phyloP scores from a whole-genome alignment of 2,888 invertebrate species.

The Caenorhabditis sinica region DNA sequence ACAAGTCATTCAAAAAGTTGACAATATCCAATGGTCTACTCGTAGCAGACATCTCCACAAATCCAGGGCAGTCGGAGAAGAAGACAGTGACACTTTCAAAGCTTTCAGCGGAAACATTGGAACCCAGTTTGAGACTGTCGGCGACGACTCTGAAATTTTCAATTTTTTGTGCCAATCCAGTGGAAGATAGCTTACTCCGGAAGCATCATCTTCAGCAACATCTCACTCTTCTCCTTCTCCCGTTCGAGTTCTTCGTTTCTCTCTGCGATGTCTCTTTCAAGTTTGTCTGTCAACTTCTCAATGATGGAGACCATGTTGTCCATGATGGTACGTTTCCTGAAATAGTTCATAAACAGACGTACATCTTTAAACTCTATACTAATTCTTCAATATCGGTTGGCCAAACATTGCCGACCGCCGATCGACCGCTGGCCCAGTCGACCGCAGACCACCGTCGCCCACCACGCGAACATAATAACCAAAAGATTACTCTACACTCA shows the following conservation, averaged over 20 bases:
- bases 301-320: slow-evolving; percentile 99
- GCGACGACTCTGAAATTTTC: slow-evolving; percentile 66
- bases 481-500: slow-evolving; percentile 30
- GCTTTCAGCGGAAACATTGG: slow-evolving; percentile 68
- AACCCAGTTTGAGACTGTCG: slow-evolving; percentile 70
- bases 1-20: slow-evolving; percentile 75
- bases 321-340: slow-evolving; percentile 89
- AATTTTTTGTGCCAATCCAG: not conserved
- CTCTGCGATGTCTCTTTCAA: slow-evolving; percentile 84
- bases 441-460: too few species aligned
- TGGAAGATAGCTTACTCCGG: slow-evolving; percentile 58
- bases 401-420: too few species aligned
- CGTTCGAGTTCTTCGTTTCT: slow-evolving; percentile 90
- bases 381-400: too few species aligned
- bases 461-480: too few species aligned
- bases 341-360: not conserved
- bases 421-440: too few species aligned
- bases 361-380: too few species aligned
- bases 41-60: slow-evolving; percentile 67
- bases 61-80: slow-evolving; percentile 76
- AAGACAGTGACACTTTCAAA: slow-evolving; percentile 71
- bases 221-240: slow-evolving; percentile 97
- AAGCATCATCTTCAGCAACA: slow-evolving; percentile 74
- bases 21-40: slow-evolving; percentile 73
- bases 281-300: slow-evolving; percentile 96